Percentiles rank a stretch among this genome's conserved stretches.
These are phyloP conservation scores for Polypterus senegalus DNA, from an alignment of 2,113 vertebrate genomes.

Conservation along the genomic window DNA sequence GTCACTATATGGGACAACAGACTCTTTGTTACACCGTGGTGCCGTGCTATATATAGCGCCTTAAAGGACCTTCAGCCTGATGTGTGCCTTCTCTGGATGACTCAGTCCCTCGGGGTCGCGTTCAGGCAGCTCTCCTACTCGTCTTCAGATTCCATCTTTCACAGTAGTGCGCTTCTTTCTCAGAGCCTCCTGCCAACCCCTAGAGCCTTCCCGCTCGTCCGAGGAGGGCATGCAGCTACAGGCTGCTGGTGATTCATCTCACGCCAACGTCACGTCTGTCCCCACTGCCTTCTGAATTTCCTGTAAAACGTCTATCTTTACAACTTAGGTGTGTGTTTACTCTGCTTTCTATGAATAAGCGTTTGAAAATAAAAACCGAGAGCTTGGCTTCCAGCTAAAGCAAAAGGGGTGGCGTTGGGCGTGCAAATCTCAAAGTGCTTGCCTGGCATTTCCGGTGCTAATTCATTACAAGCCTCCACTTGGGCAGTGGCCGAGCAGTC, in stretches of 20 bases:
- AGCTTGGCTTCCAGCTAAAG: neutral
- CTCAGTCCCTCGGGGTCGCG: conserved; percentile 4
- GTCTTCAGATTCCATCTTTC: neutral
- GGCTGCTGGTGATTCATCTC: neutral
- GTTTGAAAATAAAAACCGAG: neutral
- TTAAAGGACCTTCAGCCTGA: conserved; percentile 5
- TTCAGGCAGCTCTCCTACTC: conserved; percentile 21
- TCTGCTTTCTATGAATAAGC: conserved; percentile 7
- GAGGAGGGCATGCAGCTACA: no score
- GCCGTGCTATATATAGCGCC: no score
- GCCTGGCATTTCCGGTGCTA: neutral
- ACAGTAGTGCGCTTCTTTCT: neutral
- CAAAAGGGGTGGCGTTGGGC: neutral
- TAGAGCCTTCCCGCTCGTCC: neutral
- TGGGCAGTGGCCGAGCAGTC: neutral
- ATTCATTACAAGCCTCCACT: neutral
- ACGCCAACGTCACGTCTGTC: neutral
- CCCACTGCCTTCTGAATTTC: neutral
- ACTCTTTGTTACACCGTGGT: no score
- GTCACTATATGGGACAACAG: no score
- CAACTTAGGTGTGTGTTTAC: neutral
- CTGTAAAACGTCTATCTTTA: neutral
- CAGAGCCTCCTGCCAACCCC: neutral
- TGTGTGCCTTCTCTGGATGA: conserved; percentile 2
- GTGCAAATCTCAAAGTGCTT: neutral